Conservation (phyloP, 2,888 invertebrate species). For the Spialia ferax region DNA sequence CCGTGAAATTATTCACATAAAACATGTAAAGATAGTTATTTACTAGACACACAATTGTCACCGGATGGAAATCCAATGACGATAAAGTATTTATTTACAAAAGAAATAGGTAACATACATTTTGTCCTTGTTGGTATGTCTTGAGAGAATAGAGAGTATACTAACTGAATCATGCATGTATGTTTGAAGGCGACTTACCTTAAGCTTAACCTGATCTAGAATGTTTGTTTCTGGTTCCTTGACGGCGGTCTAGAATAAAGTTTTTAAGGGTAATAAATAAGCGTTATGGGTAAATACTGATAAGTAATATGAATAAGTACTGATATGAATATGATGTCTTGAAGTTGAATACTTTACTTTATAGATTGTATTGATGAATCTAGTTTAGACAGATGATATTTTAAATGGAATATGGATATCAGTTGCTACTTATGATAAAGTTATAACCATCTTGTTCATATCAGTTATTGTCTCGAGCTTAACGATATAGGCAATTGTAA, state of each 20-base stretch:
- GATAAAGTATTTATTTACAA: constrained; percentile 53
- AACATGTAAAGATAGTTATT: constrained; percentile 57
- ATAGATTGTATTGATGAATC: not conserved
- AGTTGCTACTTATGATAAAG: not conserved
- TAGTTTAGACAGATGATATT: not conserved
- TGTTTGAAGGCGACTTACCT: constrained; percentile 66
- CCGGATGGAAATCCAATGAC: constrained; percentile 54
- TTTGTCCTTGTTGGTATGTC: constrained; percentile 10
- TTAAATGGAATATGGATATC: too few species aligned
- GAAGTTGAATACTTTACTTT: not conserved
- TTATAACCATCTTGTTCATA: not conserved
- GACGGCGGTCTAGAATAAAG: constrained; percentile 76
- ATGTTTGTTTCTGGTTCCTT: constrained; percentile 69
- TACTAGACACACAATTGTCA: constrained; percentile 58
- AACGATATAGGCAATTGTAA: not conserved
- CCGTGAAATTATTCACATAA: constrained; percentile 51
- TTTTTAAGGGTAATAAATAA: constrained; percentile 64
- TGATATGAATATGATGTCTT: constrained; percentile 15
- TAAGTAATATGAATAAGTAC: constrained; percentile 31
- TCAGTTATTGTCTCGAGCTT: not conserved
- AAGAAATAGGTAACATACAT: constrained; percentile 41
- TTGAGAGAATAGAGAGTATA: constrained; percentile 26
- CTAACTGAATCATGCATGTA: constrained; percentile 42
- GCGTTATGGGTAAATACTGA: constrained; percentile 54
- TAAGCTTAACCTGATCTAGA: constrained; percentile 74